Base-by-base conservation (phyloP, 2,797 vertebrate species). In the Enteromius mattozi region DNA sequence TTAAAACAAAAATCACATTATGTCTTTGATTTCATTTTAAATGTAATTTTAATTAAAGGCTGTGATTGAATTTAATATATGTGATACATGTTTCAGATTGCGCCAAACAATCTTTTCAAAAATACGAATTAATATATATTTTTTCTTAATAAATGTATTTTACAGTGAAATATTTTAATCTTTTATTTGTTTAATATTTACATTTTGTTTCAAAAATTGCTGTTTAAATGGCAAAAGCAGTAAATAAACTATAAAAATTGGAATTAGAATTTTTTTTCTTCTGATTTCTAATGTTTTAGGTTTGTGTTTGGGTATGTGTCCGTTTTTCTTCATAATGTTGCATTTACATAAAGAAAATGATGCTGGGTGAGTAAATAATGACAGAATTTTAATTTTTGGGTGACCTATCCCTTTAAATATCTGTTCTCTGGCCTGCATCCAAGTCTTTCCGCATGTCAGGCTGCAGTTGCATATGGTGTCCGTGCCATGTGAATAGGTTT, bases 391-490 rank as follows among this genome's bases (percentile, higher is more conserved):
- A 6, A 47, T 71, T 24, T 33, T 13, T 47, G 59, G 2, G 10
- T 16, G 10, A n/a, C 16, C 17, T 27, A n/a, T 65, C 45, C 19
- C 82, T 77, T 35, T 78, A 76, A 42, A 40, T 13, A 27, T 40
- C 56, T 49, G 59, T 56, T 17, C 82, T 77, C 88, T 89, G 88
- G 90, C 89, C 78, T 47, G 65, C 42, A 69, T 90, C 89, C 84
- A 88, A 86, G 65, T 81, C 78, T 86, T 21, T 35, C 24, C 19
- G 8, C 45, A 85, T 69, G 76, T 85, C 87, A 85, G 79, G 76
- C 82, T 87, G 87, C 37, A 77, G 86, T 75, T 74, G 81, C 80
- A 85, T 86, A 90, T 88, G 91, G 90, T 78, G 8, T n/a, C 59
- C 0, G 56, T 86, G 90, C 85, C 89, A 86, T 86, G 87, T 89